Percentiles rank a stretch among this genome's conserved stretches.
Evolutionary conservation across 2,797 vertebrate species (phyloP).

Genomic region (Enteromius viviparus): DNA sequence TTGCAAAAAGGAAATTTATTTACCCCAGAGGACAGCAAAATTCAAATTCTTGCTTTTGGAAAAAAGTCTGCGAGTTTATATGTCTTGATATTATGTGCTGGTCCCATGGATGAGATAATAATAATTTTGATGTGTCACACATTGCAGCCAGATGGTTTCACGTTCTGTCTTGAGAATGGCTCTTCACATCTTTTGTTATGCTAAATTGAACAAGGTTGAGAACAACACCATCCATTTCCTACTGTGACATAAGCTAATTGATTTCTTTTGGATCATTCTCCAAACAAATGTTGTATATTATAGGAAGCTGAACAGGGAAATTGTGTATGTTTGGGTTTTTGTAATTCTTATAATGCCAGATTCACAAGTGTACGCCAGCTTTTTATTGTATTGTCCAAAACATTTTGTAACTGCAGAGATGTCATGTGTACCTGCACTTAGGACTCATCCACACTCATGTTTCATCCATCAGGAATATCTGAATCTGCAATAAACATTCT

Average conservation of each 20-base stretch:
- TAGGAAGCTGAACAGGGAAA: neutral
- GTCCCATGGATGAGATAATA: conserved; percentile 39
- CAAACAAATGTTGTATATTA: conserved; percentile 14
- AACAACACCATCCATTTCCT: conserved; percentile 1
- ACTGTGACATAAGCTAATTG: neutral
- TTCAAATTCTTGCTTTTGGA: conserved; percentile 51
- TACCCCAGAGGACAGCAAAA: conserved; percentile 51
- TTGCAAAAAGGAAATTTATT: conserved; percentile 57
- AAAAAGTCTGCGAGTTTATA: conserved; percentile 42
- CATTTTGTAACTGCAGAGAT: conserved; percentile 6
- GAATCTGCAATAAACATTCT: conserved; percentile 22
- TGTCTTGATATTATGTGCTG: conserved; percentile 46
- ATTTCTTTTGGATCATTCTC: conserved; percentile 46
- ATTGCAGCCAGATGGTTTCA: conserved; percentile 37
- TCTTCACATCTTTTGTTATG: conserved; percentile 45
- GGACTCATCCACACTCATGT: conserved; percentile 22
- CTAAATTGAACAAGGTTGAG: conserved; percentile 54
- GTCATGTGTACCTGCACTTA: neutral
- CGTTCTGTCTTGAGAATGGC: conserved; percentile 38
- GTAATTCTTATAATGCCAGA: neutral
- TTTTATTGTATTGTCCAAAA: neutral
- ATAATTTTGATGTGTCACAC: conserved; percentile 52
- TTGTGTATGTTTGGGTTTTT: neutral
- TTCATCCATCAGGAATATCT: conserved; percentile 17
- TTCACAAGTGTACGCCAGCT: neutral